Evolutionary conservation across 1,140 invertebrate species (phyloP), one percentile per base, ranked within the genome.

Genomic region (Pachypeltis micranthus): DNA sequence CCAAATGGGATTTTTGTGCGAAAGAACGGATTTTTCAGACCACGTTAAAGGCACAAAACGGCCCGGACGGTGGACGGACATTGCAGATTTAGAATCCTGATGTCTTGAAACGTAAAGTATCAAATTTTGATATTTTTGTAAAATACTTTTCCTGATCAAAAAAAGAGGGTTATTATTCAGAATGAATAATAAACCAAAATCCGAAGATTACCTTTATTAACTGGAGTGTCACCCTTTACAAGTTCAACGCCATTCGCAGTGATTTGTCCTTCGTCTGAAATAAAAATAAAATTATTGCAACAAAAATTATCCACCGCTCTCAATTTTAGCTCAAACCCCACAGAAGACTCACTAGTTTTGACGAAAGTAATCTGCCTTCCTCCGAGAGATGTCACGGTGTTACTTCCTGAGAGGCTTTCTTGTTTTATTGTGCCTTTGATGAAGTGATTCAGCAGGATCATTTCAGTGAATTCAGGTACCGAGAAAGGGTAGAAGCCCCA

Each of bases 401-500:
- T 74, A 51, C 78, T 78, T 64, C 79, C 76, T 67, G 75, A 76
- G 29, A 83, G 76, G 31, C 74, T 74, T 26, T 80, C 75, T 65
- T 82, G 78, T 62, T 75, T 77, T 29, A 83, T 72, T 66, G 80
- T 76, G 2, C 80, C 80, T 57, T 76, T 74, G 19, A 83, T 72
- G 70, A 84, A 82, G 68, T 83, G 82, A 71, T 84, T 83, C 31
- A 78, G 74, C 59, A 84, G 76, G 51, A 83, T 74, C 62, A 74
- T 77, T 68, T 81, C 80, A 7, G 81, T 82, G 67, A 84, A 84
- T 69, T 83, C 80, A 12, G 79, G 79, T 29, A 84, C 82, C 65
- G 79, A 79, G 70, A 84, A 84, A 2, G 82, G 82, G 71, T 84
- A 83, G 72, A 84, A 84, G 31, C 82, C 82, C 82, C 82, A 84